Evolutionary conservation across 2,888 invertebrate genomes (phyloP), one percentile per base, ranked within the genome.

Genomic region (Trimorus sp.): DNA sequence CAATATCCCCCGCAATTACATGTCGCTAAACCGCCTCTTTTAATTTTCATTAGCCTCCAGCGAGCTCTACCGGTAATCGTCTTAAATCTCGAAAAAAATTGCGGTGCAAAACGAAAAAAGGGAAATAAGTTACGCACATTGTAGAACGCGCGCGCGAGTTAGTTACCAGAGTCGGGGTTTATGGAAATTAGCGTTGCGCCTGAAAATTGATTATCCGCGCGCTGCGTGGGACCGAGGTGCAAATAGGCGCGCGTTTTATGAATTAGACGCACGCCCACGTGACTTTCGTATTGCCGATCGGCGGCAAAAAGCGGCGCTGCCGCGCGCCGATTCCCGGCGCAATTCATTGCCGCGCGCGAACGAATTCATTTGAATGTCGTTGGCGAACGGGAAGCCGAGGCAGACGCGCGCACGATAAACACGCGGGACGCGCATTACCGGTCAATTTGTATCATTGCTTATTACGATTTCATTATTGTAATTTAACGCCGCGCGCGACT

Each of bases 201-300:
- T 86, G 87, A 86, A 88, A 88, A 89, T 89, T 88, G 86, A 89
- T 89, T 86, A 86, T 84, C 82, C 76, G 83, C 77, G 83, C 74
- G 16, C 65, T 82, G 84, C 83, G 63, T 76, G 79, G 86, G 87
- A 85, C 86, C 87, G 42, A 79, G 76, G 79, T 69, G 83, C 79
- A 74, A 73, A 74, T 79, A 69, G 69, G 45, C 63, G 53, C 65
- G 26, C 68, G 75, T 65, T 79, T 79, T 77, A 77, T 79, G 83
- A 83, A 83, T 83, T 83, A 74, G 77, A 83, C 83, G 77, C 40
- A 77, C 83, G 79, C 83, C 83, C 62, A 83, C 83, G 83, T 36
- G 37, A 58, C 40, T 40, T 40, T 40, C 58, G 58, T 62, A 71
- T 68, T 71, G 77, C 58, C 48, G 16, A 65, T 58, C 12, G 45